Base-by-base conservation (phyloP, 2,113 vertebrate species). In the Ciconia maguari region DNA sequence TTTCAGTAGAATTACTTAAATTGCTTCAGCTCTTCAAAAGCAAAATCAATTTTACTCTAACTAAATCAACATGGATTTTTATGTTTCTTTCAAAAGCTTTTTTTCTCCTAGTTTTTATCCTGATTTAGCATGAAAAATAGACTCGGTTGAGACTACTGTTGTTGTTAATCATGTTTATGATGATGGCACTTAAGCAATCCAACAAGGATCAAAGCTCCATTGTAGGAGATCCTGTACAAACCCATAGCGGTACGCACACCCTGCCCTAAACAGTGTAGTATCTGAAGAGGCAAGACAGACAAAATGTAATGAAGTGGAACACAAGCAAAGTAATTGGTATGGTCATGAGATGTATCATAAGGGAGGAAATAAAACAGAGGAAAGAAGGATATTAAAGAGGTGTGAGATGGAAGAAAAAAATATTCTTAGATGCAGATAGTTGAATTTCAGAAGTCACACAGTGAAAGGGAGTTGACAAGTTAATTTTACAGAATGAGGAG, bases 31-130 rank as follows among this genome's bases (percentile, higher is more conserved):
- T 76, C 14, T 87, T 91, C 42, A 75, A 84, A 96, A 93, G 38
- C 13, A 94, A 87, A 89, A 94, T 94, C 46, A 74, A 80, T 94
- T 96, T 94, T 92, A 41, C 9, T 92, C 18, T 76, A 82, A 93
- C 54, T 93, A 88, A 88, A 95, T 91, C 57, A 83, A 85, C 58
- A 57, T 52, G 62, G 42, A 79, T 94, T 90, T 95, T 62, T 83
- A 76, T 61, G 7, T n/a, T 85, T 94, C 68, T 91, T 69, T 36
- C 25, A 75, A 49, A 83, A 79, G 3, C 1, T 12, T 16, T 65
- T 57, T 76, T 66, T 42, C 49, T 82, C 15, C 15, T 72, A 52
- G 12, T 38, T 90, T 79, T 86, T 32, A 78, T 15, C 30, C 57
- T 79, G 16, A 71, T 82, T 88, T 88, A 57, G 12, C 30, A 58